phyloP scores from a whole-genome alignment of 2,113 vertebrate species.

The Megaceryle maxima region DNA sequence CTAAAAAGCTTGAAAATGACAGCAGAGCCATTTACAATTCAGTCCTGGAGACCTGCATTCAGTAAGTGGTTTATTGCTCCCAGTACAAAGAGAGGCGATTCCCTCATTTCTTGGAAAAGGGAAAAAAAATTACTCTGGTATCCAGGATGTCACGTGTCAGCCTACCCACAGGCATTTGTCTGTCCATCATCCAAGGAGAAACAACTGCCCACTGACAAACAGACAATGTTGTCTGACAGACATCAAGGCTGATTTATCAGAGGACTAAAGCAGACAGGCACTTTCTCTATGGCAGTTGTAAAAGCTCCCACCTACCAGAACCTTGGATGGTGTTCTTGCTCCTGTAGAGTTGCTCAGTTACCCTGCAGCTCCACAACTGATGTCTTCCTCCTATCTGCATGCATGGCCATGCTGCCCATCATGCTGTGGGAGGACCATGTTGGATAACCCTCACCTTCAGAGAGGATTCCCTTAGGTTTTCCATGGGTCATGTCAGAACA shows the following conservation, averaged over 20 bases:
- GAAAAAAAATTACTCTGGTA: not conserved
- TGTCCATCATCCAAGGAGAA: slow-evolving; percentile 41
- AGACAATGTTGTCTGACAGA: not conserved
- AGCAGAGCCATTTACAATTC: not conserved
- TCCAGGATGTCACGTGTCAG: slow-evolving; percentile 16
- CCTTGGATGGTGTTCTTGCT: not conserved
- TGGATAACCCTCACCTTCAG: not conserved
- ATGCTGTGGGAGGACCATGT: fast-evolving
- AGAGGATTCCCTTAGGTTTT: not conserved
- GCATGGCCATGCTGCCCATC: fast-evolving
- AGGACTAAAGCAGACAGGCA: not conserved
- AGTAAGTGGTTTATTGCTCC: not conserved
- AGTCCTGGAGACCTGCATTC: not conserved
- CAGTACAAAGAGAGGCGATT: not conserved
- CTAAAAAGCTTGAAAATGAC: not conserved
- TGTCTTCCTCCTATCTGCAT: not conserved
- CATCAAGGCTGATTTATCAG: not conserved
- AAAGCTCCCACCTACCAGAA: fast-evolving
- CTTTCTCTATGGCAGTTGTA: not conserved
- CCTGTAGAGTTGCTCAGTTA: not conserved
- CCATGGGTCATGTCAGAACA: fast-evolving
- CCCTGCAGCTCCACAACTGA: not conserved
- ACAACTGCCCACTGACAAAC: not conserved
- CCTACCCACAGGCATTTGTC: slow-evolving; percentile 42
- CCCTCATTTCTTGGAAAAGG: slow-evolving; percentile 54